Percentiles rank a stretch among this genome's conserved stretches.
Conservation (phyloP, 2,888 invertebrate species). For the Odontothrips loti region DNA sequence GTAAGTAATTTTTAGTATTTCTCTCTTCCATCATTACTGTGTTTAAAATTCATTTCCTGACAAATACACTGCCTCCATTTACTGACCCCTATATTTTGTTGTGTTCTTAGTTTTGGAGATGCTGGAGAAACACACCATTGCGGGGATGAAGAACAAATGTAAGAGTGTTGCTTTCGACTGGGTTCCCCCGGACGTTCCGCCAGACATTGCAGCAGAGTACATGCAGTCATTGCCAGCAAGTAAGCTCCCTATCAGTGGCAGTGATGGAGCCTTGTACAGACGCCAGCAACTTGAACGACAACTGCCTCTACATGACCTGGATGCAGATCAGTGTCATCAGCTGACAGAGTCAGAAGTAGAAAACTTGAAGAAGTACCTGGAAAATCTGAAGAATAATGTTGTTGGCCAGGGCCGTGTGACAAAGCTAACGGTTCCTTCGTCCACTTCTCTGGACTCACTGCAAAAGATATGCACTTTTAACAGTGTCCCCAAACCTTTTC, state of each 20-base stretch:
- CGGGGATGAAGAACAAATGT: slow-evolving; percentile 43
- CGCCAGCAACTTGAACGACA: slow-evolving; percentile 79
- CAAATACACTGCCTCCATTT: slow-evolving; percentile 41
- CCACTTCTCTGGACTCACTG: slow-evolving; percentile 3
- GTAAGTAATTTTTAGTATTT: slow-evolving; percentile 35
- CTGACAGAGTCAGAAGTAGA: slow-evolving; percentile 50
- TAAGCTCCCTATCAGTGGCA: slow-evolving; percentile 72
- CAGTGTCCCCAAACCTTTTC: slow-evolving; percentile 36
- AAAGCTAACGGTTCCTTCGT: slow-evolving; percentile 48
- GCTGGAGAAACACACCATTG: slow-evolving; percentile 50
- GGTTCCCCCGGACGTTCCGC: slow-evolving; percentile 67
- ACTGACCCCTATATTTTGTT: slow-evolving; percentile 39
- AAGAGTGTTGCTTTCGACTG: slow-evolving; percentile 67
- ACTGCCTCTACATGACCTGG: slow-evolving; percentile 78
- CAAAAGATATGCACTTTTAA: slow-evolving; percentile 34
- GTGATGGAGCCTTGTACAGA: slow-evolving; percentile 70
- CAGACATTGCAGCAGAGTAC: slow-evolving; percentile 64
- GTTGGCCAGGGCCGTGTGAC: slow-evolving; percentile 70
- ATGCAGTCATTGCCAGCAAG: slow-evolving; percentile 51
- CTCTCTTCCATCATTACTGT: slow-evolving; percentile 22
- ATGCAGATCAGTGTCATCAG: slow-evolving; percentile 57
- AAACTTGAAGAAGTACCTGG: slow-evolving; percentile 55
- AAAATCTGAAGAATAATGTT: slow-evolving; percentile 63
- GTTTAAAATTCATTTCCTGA: slow-evolving; percentile 8
- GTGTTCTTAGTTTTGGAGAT: slow-evolving; percentile 56